Evolutionary conservation across 2,888 invertebrate genomes (phyloP).

Genomic region (Melangyna quadrimaculata): DNA sequence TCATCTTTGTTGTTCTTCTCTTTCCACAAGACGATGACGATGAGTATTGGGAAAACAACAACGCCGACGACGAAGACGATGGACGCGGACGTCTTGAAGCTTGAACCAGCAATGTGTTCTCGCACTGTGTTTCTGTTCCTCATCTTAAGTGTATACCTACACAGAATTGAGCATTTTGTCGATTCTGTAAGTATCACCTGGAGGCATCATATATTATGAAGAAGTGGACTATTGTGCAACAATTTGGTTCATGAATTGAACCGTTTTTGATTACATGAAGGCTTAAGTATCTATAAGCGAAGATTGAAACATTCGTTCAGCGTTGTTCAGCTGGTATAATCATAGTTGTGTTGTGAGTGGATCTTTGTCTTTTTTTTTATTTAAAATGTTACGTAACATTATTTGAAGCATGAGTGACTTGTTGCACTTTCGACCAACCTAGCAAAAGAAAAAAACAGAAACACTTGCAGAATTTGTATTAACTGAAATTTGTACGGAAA

Average conservation of each 20-base stretch:
- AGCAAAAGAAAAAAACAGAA: neutral
- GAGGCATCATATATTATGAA: conserved; percentile 49
- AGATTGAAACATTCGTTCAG: conserved; percentile 54
- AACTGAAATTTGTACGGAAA: too few species aligned
- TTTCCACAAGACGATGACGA: neutral
- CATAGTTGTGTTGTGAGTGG: neutral
- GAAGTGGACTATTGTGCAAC: conserved; percentile 68
- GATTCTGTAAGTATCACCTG: conserved; percentile 66
- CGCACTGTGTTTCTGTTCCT: conserved; percentile 11
- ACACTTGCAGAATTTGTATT: neutral
- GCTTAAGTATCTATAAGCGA: conserved; percentile 54
- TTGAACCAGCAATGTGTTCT: conserved; percentile 10
- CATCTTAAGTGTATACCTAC: conserved; percentile 18
- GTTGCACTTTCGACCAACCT: neutral
- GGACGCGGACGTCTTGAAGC: conserved; percentile 34
- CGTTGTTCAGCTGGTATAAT: neutral
- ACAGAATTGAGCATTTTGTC: conserved; percentile 65
- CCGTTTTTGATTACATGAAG: conserved; percentile 69
- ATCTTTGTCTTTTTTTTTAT: neutral
- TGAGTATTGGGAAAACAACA: neutral
- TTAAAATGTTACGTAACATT: neutral
- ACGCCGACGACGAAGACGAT: neutral
- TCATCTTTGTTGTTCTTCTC: conserved; percentile 53
- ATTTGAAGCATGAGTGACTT: neutral
- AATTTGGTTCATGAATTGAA: conserved; percentile 67